Evolutionary conservation across 2,113 vertebrate species (phyloP), one percentile per base, ranked within the genome.

Genomic region (Holacanthus passer): DNA sequence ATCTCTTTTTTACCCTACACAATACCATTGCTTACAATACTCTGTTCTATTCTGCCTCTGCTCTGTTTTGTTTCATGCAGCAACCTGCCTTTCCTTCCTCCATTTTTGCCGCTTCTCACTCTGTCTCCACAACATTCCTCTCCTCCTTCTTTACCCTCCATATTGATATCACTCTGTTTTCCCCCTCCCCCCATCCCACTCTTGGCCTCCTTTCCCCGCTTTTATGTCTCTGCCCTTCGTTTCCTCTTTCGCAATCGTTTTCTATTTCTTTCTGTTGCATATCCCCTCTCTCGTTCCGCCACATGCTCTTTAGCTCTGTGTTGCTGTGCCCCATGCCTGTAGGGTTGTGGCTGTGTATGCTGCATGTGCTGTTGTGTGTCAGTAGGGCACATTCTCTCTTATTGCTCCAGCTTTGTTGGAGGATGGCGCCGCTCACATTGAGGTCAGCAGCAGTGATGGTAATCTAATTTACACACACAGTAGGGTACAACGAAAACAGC

Each of bases 311-410:
- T 69, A 63, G 35, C 84, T 64, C 70, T 67, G 45, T 37, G 32
- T 65, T 72, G 43, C 70, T 65, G 58, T 35, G 81, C 62, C 48
- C 73, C 58, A 68, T 89, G 91, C 89, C 93, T 91, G 79, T 87
- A 64, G 91, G 91, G 85, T 77, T 79, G 78, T 60, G 64, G 80
- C 66, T 82, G 81, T 48, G 72, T 72, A 82, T 86, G 70, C 81
- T 70, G 73, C 85, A 72, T 87, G 85, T 82, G 82, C 78, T 90
- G 93, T 83, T 94, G 82, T 93, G 90, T 94, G 93, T 93, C 92
- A 94, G 89, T 94, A 72, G 92, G 92, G 78, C 93, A 94, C 76
- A 79, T 71, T 82, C 81, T 77, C 67, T 55, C 64, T 76, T 66
- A 80, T 69, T 86, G 80, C 79, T 62, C 48, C 72, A 82, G 86